A percentile compares a stretch with the other conserved stretches of the same genome.
Evolutionary conservation across 2,113 vertebrate genomes (phyloP).

Genomic region (Cnemophilus loriae): DNA sequence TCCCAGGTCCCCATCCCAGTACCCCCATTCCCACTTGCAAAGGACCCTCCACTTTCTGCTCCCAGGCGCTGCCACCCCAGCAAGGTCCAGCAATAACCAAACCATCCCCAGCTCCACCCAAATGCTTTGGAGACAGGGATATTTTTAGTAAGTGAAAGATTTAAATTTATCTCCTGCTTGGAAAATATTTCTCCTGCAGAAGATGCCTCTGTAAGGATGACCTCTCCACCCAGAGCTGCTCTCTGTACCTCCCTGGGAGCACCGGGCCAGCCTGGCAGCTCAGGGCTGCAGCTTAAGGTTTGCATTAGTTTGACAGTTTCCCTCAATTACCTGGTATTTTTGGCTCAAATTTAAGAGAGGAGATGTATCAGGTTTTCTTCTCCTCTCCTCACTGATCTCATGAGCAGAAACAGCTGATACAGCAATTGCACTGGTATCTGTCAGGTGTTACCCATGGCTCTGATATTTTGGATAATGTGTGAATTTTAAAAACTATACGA

Average conservation of each 20-base stretch:
- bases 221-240: not conserved
- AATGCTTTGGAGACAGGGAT: not conserved
- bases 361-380: not conserved
- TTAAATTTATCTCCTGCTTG: not conserved
- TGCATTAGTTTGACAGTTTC: not conserved
- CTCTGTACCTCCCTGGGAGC: not conserved
- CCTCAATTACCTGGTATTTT: not conserved
- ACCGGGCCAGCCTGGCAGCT: not conserved
- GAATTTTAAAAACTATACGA: not conserved
- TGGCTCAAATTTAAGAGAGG: not conserved
- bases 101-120: not conserved
- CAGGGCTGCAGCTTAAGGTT: not conserved
- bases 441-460: not conserved
- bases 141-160: not conserved
- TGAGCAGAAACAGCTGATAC: not conserved
- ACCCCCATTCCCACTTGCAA: accelerated
- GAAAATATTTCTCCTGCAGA: not conserved
- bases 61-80: accelerated
- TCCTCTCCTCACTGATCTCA: not conserved
- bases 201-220: accelerated
- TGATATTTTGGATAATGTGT: not conserved
- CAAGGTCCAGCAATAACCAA: not conserved
- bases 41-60: not conserved
- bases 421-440: not conserved
- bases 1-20: not conserved